Conservation (phyloP, 2,113 vertebrate genomes). For the Pygoscelis antarcticus region DNA sequence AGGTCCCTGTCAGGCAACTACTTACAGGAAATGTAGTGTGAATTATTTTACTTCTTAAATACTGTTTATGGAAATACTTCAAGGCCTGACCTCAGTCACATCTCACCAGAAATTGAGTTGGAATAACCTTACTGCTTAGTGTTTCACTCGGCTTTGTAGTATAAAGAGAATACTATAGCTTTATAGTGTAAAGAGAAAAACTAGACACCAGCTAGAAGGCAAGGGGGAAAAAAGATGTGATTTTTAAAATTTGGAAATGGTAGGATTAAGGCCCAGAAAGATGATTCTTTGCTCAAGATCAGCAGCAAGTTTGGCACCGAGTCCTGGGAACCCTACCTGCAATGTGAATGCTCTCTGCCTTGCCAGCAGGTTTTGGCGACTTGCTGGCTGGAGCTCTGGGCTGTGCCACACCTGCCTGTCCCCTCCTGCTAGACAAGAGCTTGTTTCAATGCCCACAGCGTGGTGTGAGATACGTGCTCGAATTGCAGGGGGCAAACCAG, state of each 20-base stretch:
- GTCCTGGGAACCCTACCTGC: background rate
- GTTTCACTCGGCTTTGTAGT: background rate
- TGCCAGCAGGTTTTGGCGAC: background rate
- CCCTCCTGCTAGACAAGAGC: background rate
- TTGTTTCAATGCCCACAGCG: fast-evolving
- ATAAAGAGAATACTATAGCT: background rate
- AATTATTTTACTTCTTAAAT: background rate
- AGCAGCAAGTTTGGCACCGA: background rate
- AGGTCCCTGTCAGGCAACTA: background rate
- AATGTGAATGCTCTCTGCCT: fast-evolving
- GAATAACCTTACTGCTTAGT: background rate
- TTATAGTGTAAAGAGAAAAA: background rate
- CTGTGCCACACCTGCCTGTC: fast-evolving
- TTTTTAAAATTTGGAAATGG: background rate
- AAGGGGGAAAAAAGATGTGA: background rate
- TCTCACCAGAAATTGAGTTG: background rate
- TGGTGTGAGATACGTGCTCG: fast-evolving
- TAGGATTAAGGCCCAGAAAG: background rate
- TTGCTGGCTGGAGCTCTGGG: background rate
- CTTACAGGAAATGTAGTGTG: background rate
- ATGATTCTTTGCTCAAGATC: background rate
- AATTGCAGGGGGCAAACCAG: fast-evolving
- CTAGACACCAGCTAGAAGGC: background rate
- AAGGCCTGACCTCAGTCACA: background rate
- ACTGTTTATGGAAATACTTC: background rate